A percentile compares a stretch with the other conserved stretches of the same genome.
These are phyloP conservation scores for Caenorhabditis tropicalis DNA, from an alignment of 1,140 invertebrate genomes.

Conservation along the genomic window DNA sequence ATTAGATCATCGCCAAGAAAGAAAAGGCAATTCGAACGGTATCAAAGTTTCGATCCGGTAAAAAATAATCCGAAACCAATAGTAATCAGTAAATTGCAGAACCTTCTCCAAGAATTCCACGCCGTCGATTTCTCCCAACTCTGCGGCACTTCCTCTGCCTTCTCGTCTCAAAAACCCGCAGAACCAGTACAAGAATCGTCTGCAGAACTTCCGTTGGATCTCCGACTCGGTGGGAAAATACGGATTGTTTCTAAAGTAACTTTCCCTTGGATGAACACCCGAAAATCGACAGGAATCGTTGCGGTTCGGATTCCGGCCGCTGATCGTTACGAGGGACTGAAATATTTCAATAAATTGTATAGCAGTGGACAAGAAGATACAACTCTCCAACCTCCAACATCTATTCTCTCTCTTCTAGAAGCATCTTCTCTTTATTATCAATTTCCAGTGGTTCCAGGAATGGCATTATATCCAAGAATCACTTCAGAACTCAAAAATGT, in stretches of 20 bases:
- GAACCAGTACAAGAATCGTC: neutral
- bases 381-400: neutral
- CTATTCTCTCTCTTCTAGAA: neutral
- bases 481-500: neutral
- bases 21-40: neutral
- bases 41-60: constrained; percentile 17
- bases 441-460: constrained; percentile 47
- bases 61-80: neutral
- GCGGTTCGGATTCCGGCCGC: neutral
- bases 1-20: neutral
- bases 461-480: constrained; percentile 46
- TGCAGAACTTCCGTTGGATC: constrained; percentile 35
- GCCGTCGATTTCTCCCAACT: constrained; percentile 1
- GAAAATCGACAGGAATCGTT: neutral
- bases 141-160: neutral
- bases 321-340: neutral
- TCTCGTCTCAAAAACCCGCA: neutral
- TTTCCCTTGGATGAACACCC: constrained; percentile 46
- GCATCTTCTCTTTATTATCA: constrained; percentile 45
- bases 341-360: neutral
- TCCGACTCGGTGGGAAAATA: constrained; percentile 22
- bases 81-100: neutral
- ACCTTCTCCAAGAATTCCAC: constrained; percentile 3
- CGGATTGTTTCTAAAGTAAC: constrained; percentile 41
- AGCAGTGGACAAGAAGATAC: neutral